These are phyloP conservation scores for Chrysocyon brachyurus DNA, from an alignment of 2,797 vertebrate species.

Conservation along the genomic window DNA sequence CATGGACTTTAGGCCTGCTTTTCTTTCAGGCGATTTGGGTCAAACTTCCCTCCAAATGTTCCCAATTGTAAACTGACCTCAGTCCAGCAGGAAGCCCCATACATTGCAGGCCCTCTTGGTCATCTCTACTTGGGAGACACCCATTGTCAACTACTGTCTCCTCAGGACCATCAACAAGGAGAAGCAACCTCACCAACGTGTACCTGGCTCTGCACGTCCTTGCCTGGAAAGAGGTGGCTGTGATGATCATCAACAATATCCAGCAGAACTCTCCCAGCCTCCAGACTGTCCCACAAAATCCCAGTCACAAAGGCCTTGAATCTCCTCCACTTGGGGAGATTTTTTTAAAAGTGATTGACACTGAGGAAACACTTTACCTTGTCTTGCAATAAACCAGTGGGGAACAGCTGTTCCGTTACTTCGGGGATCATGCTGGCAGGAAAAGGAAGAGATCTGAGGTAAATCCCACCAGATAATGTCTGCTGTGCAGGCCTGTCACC, in stretches of 20 bases:
- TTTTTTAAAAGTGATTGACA: not conserved
- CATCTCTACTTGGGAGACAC: not conserved
- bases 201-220: not conserved
- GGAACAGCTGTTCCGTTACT: not conserved
- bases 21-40: not conserved
- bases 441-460: not conserved
- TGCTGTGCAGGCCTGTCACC: too few relatives aligned
- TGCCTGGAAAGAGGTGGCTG: not conserved
- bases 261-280: not conserved
- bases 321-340: not conserved
- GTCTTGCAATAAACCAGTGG: not conserved
- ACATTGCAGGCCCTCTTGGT: not conserved
- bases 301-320: not conserved
- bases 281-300: not conserved
- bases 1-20: not conserved
- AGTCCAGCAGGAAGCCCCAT: not conserved
- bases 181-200: not conserved
- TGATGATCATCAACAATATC: too few relatives aligned
- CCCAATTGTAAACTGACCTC: not conserved
- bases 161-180: not conserved
- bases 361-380: not conserved
- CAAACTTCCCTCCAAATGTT: not conserved
- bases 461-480: not conserved
- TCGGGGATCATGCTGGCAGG: not conserved
- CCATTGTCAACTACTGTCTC: not conserved